These are phyloP conservation scores for Poecilia latipinna DNA, from an alignment of 2,113 vertebrate genomes.

Conservation along the genomic window DNA sequence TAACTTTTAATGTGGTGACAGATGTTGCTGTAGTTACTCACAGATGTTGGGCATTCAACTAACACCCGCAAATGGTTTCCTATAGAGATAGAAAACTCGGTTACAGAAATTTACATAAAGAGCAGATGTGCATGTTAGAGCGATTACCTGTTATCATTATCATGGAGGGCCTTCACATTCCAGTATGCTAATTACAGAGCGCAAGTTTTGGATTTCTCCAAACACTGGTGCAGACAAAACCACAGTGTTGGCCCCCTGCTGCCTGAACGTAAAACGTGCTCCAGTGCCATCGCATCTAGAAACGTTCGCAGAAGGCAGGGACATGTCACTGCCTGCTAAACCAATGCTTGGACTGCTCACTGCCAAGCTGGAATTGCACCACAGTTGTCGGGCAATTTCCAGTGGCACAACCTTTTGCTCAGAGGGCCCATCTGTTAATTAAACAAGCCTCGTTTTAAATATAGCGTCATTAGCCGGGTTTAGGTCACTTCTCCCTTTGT, in stretches of 20 bases:
- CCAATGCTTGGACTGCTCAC: not conserved
- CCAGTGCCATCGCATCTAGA: not conserved
- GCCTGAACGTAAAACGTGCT: slow-evolving; percentile 25
- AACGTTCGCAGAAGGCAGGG: not conserved
- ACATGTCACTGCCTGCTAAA: not conserved
- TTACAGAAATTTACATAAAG: slow-evolving; percentile 33
- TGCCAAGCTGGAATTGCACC: not conserved
- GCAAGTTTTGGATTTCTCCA: slow-evolving; percentile 59
- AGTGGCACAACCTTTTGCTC: not conserved
- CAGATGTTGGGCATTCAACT: slow-evolving; percentile 32
- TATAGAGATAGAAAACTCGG: slow-evolving; percentile 2
- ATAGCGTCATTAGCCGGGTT: not conserved
- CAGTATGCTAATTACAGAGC: slow-evolving; percentile 69
- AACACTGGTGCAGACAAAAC: slow-evolving; percentile 55
- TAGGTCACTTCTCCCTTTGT: not conserved
- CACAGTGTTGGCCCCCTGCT: slow-evolving; percentile 48
- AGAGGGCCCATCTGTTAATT: slow-evolving; percentile 1
- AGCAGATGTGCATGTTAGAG: slow-evolving; percentile 51
- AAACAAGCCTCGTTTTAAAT: not conserved
- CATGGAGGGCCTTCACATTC: slow-evolving; percentile 63
- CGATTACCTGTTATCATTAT: slow-evolving; percentile 65
- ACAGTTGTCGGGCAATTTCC: not conserved
- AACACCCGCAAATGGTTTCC: slow-evolving; percentile 25
- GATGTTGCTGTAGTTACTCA: slow-evolving; percentile 47
- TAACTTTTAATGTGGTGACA: slow-evolving; percentile 59